Percentiles rank a stretch among this genome's conserved stretches.
These are phyloP conservation scores for Pteronura brasiliensis DNA, from an alignment of 2,113 vertebrate genomes.

Conservation along the genomic window DNA sequence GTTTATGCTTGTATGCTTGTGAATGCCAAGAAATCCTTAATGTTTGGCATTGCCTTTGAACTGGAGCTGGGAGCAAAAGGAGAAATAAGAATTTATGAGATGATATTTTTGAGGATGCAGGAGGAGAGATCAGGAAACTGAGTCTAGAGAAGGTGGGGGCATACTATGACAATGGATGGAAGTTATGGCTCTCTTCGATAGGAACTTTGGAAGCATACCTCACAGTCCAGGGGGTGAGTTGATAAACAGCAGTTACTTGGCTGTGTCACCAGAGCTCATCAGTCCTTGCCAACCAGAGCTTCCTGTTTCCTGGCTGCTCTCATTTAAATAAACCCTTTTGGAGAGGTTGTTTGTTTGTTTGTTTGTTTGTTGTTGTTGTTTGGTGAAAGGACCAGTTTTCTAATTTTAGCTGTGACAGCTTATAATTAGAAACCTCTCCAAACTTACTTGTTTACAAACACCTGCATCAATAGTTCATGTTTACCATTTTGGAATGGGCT, in stretches of 20 bases:
- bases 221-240: background rate
- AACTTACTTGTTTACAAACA: conserved; percentile 85
- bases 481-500: conserved; percentile 70
- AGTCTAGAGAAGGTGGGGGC: conserved; percentile 28
- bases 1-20: background rate
- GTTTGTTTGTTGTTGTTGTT: conserved; percentile 56
- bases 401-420: conserved; percentile 79
- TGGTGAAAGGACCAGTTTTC: conserved; percentile 71
- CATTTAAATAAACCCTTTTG: conserved; percentile 73
- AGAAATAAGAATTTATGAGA: conserved; percentile 55
- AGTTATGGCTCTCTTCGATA: background rate
- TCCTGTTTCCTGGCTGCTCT: conserved; percentile 55
- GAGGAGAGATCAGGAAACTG: background rate
- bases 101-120: conserved; percentile 55
- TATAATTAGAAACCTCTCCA: conserved; percentile 84
- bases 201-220: background rate
- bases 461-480: conserved; percentile 68
- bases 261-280: background rate
- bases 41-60: conserved; percentile 56
- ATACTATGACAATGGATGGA: conserved; percentile 24
- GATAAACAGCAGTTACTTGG: background rate
- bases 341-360: conserved; percentile 27
- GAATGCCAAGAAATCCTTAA: conserved; percentile 42
- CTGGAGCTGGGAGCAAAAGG: conserved; percentile 50
- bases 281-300: conserved; percentile 35